Percentiles rank a stretch among this genome's conserved stretches.
Conservation (phyloP, 2,797 vertebrate genomes). For the Neopelma chrysocephalum region DNA sequence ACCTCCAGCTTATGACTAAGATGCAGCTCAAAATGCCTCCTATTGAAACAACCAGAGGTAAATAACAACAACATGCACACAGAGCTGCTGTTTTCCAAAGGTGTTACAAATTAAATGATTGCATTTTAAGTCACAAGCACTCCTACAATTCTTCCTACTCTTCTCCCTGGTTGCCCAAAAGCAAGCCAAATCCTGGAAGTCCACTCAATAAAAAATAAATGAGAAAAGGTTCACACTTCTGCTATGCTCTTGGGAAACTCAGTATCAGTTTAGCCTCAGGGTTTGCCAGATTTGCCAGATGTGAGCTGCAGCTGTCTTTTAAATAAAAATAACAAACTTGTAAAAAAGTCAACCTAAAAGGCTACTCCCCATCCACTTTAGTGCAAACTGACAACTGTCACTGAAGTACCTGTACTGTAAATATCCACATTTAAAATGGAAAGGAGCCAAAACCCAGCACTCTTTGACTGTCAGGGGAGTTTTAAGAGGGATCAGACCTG, state of each 20-base stretch:
- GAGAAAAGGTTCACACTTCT: not conserved
- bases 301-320: not conserved
- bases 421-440: not conserved
- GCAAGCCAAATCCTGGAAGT: not conserved
- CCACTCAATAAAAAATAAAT: not conserved
- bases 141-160: not conserved
- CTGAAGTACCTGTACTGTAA: not conserved
- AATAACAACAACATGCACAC: accelerated
- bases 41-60: not conserved
- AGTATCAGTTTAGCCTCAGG: not conserved
- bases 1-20: not conserved
- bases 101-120: not conserved
- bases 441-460: not conserved
- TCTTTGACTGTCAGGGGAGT: not conserved
- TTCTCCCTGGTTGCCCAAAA: not conserved
- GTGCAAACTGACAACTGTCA: not conserved
- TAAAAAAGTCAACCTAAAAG: not conserved
- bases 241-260: not conserved
- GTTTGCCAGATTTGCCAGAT: not conserved
- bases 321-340: not conserved
- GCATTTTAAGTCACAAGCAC: not conserved
- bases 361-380: not conserved
- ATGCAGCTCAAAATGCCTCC: not conserved
- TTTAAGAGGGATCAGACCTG: not conserved
- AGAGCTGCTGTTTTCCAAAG: not conserved